Base-by-base conservation (phyloP, 2,113 vertebrate species). In the Amphiprion percula region DNA sequence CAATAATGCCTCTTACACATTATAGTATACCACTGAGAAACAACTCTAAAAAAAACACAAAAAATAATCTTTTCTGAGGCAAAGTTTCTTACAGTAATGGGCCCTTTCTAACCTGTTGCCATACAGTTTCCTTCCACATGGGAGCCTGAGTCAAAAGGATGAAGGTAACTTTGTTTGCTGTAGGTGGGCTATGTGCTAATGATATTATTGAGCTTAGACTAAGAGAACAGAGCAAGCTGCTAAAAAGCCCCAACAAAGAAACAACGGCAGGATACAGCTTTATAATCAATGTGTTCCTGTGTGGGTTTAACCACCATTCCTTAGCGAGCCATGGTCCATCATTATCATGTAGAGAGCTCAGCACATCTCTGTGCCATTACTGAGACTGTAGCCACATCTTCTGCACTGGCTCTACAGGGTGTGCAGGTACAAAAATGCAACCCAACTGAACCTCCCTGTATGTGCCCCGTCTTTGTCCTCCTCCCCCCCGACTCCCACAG, bases 11-110 rank as follows among this genome's bases (percentile, higher is more conserved):
- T 83, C 44, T 81, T 55, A 67, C 46, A 54, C 19, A 68, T 44
- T 28, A 58, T 30, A 82, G 59, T 24, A 71, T 52, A 55, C 53
- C 26, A 24, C 21, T 64, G 77, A 72, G 33, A 64, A 80, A 81
- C 41, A 79, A 66, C 61, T 47, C 41, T 41, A 46, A 81, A 59
- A 81, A 59, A 61, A n/a, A 74, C 28, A 59, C 0, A 33, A 63
- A 23, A 47, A 37, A 15, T 26, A 17, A 68, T 56, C 10, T 74
- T 77, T 59, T n/a, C 30, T 0, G 2, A 33, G 41, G n/a, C 30
- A 59, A 58, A 37, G 54, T 65, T 68, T 87, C 24, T 59, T 47
- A 46, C 28, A 44, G 58, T 90, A 88, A 90, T 90, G 77, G 79
- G 65, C 41, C 28, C 44, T 80, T 23, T 55, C 37, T 47, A 80